Percentiles rank a stretch among this genome's conserved stretches.
Conservation (phyloP, 1,140 invertebrate genomes). For the Drosophila parvula region DNA sequence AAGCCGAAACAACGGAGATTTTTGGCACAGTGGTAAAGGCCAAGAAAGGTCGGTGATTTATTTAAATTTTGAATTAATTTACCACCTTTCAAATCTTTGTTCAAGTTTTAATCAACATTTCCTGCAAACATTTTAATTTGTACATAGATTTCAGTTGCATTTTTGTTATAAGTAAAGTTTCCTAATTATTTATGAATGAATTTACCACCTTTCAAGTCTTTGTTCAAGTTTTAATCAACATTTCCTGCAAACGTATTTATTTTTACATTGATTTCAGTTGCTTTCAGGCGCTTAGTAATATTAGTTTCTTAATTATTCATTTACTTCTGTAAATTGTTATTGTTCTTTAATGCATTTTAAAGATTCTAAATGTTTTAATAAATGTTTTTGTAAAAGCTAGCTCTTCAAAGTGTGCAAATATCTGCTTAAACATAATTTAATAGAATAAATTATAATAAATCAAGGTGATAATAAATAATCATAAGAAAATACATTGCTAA, state of each 20-base stretch:
- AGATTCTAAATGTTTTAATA: no score
- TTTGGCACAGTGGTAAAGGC: conserved; percentile 28
- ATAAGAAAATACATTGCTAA: not conserved
- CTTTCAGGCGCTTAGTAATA: no score
- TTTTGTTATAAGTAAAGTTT: no score
- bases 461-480: not conserved
- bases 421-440: no score
- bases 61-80: not conserved
- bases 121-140: not conserved
- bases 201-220: no score
- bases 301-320: no score
- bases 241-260: not conserved
- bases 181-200: not conserved
- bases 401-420: no score
- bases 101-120: not conserved
- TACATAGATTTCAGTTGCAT: no score
- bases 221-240: not conserved
- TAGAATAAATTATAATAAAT: not conserved
- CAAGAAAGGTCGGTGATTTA: not conserved
- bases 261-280: no score
- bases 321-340: no score
- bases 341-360: no score
- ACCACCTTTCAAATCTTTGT: not conserved
- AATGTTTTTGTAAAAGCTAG: no score
- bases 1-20: conserved; percentile 7